Evolutionary conservation across 1,140 invertebrate species (phyloP), one percentile per base, ranked within the genome.

Genomic region (Epicauta chinensis): DNA sequence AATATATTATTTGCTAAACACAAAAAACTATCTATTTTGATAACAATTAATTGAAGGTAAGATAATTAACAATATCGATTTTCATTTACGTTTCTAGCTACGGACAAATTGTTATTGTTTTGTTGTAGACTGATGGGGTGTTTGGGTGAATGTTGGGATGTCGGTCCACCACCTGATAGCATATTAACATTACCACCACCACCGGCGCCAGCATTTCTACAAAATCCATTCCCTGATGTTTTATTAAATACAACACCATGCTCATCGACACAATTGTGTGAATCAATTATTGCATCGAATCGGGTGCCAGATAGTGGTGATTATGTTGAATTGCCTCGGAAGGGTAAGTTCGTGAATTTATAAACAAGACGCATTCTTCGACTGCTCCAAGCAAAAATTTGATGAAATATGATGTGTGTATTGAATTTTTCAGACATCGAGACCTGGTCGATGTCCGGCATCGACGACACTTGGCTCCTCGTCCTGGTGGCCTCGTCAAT

Each of bases 141-240:
- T 52, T 43, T 71, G 32, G 74, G 78, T 31, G 78, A 82, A 58
- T 83, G 81, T 62, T 79, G 81, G 60, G 81, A 81, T n/a, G 68
- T 87, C 13, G 86, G 83, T 5, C 87, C 87, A n/a, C 87, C 87
- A 10, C 87, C 87, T 1, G 83, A 89, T 64, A 82, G 78, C 40
- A 89, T 89, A 55, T 69, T 88, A 38, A 82, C 81, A 53, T 80
- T 89, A 71, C 87, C 87, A n/a, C 87, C 87, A 17, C 87, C 87
- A 1, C 87, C 87, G 2, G 73, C 87, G 53, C 87, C 87, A 4
- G 75, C 80, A 2, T 86, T 87, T 70, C 69, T 89, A 29, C 76
- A 82, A 45, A 73, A 56, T 57, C 71, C 59, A 54, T 60, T 55
- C 56, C 70, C 49, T 47, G 68, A 55, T 68, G 69, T 66, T 56